Evolutionary conservation across 2,888 invertebrate species (phyloP).

Genomic region (Lysandra bellargus): DNA sequence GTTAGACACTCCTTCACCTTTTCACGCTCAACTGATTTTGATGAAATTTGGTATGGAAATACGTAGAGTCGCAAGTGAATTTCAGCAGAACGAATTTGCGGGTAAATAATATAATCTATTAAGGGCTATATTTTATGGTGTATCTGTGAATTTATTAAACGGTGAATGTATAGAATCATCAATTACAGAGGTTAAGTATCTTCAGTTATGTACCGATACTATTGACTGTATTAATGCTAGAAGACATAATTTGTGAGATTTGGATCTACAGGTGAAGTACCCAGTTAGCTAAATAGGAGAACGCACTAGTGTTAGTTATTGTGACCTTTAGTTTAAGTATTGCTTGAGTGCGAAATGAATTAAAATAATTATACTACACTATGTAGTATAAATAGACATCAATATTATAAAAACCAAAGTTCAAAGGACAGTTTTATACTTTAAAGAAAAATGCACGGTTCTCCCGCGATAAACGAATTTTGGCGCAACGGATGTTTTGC

Average conservation of each 20-base stretch:
- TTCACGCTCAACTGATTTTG: too few relatives aligned
- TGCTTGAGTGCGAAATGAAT: background rate
- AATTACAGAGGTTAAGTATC: conserved; percentile 32
- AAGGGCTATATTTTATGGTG: conserved; percentile 10
- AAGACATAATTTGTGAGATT: conserved; percentile 3
- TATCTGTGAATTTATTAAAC: background rate
- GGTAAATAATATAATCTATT: background rate
- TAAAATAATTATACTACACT: too few relatives aligned
- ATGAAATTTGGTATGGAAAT: background rate
- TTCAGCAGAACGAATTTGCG: background rate
- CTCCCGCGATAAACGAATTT: too few relatives aligned
- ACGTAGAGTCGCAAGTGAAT: background rate
- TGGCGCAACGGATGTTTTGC: too few relatives aligned
- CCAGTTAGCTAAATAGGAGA: background rate
- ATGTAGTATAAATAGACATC: too few relatives aligned
- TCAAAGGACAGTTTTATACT: too few relatives aligned
- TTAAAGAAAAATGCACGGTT: too few relatives aligned
- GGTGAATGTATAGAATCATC: conserved; percentile 21
- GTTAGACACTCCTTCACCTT: too few relatives aligned
- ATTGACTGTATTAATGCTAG: background rate
- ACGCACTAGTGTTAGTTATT: background rate
- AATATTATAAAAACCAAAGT: too few relatives aligned
- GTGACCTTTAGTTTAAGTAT: background rate
- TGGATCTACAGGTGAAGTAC: background rate
- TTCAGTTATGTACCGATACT: background rate